Conservation (phyloP, 2,888 invertebrate species). For the Hesperia comma region DNA sequence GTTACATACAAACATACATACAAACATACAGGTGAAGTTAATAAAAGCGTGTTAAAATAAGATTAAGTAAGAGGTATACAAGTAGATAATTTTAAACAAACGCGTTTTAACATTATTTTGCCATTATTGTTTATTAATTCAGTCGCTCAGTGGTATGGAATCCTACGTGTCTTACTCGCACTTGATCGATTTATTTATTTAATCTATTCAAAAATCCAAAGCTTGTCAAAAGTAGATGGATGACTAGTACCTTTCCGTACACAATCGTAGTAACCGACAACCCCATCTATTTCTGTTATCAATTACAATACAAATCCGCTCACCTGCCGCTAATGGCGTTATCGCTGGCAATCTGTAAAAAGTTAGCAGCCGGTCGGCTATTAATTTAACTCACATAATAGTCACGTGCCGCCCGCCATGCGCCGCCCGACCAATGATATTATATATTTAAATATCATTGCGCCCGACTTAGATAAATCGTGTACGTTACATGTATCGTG, state of each 20-base stretch:
- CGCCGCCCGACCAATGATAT: constrained; percentile 2
- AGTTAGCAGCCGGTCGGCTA: constrained; percentile 14
- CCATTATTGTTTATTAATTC: too few relatives aligned
- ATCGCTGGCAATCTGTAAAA: constrained; percentile 26
- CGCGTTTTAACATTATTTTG: too few relatives aligned
- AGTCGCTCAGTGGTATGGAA: too few relatives aligned
- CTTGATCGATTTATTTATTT: too few relatives aligned
- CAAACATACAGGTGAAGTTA: too few relatives aligned
- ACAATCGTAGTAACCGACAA: not conserved
- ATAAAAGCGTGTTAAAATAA: too few relatives aligned
- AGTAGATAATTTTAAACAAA: too few relatives aligned
- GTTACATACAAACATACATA: too few relatives aligned
- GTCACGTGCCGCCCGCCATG: constrained; percentile 24
- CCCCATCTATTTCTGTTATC: constrained; percentile 1
- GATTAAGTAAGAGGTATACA: too few relatives aligned
- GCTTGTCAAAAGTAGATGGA: constrained; percentile 3
- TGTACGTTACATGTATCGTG: constrained; percentile 21
- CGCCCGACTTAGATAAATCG: constrained; percentile 27
- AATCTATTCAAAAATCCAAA: not conserved
- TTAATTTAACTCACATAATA: constrained; percentile 31
- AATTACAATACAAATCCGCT: not conserved
- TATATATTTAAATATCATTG: too few relatives aligned
- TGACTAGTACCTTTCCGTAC: not conserved
- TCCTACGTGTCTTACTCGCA: too few relatives aligned
- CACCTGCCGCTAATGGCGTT: constrained; percentile 4